A percentile compares a stretch with the other conserved stretches of the same genome.
These are phyloP conservation scores for Porphyrio hochstetteri DNA, from an alignment of 2,113 vertebrate species.

Conservation along the genomic window DNA sequence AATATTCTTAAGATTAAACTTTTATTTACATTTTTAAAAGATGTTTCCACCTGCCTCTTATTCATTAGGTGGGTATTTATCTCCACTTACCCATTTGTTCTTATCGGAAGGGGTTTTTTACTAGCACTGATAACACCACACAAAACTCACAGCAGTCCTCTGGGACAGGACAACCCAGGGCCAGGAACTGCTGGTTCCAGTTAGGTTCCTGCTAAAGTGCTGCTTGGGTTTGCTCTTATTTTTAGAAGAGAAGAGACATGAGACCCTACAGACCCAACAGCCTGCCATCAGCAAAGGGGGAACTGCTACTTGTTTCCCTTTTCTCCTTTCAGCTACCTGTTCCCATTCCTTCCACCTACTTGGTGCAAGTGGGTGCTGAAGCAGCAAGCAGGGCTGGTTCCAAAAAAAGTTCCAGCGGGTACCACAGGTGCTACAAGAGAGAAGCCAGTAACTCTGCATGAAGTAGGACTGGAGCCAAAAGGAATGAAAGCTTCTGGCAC, in stretches of 20 bases:
- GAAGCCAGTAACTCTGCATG: background rate
- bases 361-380: background rate
- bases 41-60: background rate
- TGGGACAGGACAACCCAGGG: background rate
- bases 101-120: background rate
- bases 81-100: background rate
- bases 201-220: background rate
- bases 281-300: background rate
- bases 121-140: background rate
- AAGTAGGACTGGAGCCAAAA: background rate
- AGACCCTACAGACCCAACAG: background rate
- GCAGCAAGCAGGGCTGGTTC: background rate
- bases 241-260: background rate
- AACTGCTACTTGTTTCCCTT: background rate
- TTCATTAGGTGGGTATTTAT: background rate
- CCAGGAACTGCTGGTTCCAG: background rate
- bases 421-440: background rate
- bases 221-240: background rate
- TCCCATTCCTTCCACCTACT: background rate
- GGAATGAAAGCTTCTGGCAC: background rate
- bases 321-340: background rate
- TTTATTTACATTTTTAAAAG: background rate
- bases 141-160: background rate
- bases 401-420: fast-evolving
- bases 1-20: background rate